Conservation (phyloP, 2,888 invertebrate genomes). For the Drosophila mulleri region DNA sequence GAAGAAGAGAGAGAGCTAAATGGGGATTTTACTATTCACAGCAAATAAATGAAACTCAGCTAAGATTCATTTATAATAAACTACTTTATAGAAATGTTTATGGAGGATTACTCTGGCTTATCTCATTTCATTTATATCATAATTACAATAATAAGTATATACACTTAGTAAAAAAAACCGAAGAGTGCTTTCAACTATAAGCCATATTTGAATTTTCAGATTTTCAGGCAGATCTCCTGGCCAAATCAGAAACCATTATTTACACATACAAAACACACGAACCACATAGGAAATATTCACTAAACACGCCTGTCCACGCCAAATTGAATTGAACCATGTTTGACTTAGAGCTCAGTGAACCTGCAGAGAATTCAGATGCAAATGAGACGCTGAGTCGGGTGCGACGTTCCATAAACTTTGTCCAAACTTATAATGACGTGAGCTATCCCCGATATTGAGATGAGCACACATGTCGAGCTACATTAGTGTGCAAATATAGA, state of each 20-base stretch:
- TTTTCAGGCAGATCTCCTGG: neutral
- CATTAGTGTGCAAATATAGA: too few relatives aligned
- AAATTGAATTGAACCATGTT: neutral
- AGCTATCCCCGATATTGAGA: constrained; percentile 3
- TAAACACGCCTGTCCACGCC: neutral
- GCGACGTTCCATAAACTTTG: constrained; percentile 20
- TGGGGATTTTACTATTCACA: neutral
- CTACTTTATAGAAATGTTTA: too few relatives aligned
- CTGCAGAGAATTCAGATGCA: neutral
- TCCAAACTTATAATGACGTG: constrained; percentile 18
- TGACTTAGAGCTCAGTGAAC: neutral
- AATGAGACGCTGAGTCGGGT: constrained; percentile 19
- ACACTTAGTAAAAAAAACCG: neutral
- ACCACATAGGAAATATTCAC: neutral
- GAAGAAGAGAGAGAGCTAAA: too few relatives aligned
- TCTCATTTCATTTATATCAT: too few relatives aligned
- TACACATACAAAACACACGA: neutral
- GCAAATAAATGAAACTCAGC: neutral
- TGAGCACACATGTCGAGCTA: neutral
- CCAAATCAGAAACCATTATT: neutral
- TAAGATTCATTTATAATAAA: too few relatives aligned
- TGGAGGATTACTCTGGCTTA: too few relatives aligned
- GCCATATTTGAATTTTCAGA: neutral
- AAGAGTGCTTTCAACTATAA: neutral
- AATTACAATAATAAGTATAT: too few relatives aligned